These are phyloP conservation scores for Hyposmocoma kahamanoa DNA, from an alignment of 1,140 invertebrate species.

Conservation along the genomic window DNA sequence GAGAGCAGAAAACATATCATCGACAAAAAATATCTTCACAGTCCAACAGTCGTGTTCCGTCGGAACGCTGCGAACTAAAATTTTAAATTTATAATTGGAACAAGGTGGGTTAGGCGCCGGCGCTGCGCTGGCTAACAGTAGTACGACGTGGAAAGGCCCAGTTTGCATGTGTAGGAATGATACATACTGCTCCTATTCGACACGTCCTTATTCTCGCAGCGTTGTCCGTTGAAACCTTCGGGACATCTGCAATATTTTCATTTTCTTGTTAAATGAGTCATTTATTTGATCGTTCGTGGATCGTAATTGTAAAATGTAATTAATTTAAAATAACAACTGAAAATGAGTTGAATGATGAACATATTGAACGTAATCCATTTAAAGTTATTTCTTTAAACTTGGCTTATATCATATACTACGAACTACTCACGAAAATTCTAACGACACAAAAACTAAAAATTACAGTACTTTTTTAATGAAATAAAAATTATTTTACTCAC, in stretches of 20 bases:
- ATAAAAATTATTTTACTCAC: slow-evolving; percentile 71
- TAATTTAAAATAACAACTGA: too few species aligned
- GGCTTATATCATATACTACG: too few species aligned
- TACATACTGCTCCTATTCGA: slow-evolving; percentile 73
- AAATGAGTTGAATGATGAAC: too few species aligned
- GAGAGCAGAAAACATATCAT: not conserved
- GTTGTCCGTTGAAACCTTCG: slow-evolving; percentile 86
- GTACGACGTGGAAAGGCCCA: slow-evolving; percentile 69
- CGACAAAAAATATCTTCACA: slow-evolving; percentile 15
- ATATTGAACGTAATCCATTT: too few species aligned
- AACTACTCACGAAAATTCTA: too few species aligned
- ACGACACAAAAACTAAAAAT: too few species aligned
- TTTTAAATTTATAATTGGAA: slow-evolving; percentile 45
- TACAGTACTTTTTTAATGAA: too few species aligned
- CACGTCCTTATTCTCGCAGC: slow-evolving; percentile 87
- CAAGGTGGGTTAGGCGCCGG: slow-evolving; percentile 45
- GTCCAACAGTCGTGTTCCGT: slow-evolving; percentile 16
- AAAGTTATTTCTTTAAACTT: too few species aligned
- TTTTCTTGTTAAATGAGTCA: too few species aligned
- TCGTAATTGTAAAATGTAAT: too few species aligned
- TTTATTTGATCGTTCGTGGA: too few species aligned
- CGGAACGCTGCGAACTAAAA: slow-evolving; percentile 23
- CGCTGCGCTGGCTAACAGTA: slow-evolving; percentile 61
- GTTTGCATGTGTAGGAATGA: slow-evolving; percentile 73
- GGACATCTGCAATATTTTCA: slow-evolving; percentile 88